These are phyloP conservation scores for Centropus unirufus DNA, from an alignment of 2,113 vertebrate species.

Conservation along the genomic window DNA sequence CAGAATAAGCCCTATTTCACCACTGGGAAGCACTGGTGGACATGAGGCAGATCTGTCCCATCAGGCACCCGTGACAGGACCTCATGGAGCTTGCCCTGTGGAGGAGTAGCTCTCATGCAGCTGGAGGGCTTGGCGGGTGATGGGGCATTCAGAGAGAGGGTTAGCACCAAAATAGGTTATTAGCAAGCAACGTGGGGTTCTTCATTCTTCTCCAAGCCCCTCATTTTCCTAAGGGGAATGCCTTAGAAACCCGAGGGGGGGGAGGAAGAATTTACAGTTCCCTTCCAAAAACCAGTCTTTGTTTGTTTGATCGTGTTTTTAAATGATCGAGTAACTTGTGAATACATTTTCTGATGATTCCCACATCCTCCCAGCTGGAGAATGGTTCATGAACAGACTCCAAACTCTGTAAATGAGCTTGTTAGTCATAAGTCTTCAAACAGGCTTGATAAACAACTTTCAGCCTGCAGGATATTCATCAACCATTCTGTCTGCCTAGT, in stretches of 20 bases:
- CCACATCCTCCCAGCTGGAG: conserved; percentile 73
- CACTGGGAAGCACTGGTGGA: not conserved
- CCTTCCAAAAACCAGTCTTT: conserved; percentile 53
- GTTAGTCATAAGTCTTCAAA: conserved; percentile 71
- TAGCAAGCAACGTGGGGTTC: not conserved
- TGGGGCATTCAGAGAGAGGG: not conserved
- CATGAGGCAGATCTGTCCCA: fast-evolving
- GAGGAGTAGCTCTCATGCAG: not conserved
- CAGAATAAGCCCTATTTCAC: not conserved
- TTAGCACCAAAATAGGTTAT: conserved; percentile 33
- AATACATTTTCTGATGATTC: conserved; percentile 73
- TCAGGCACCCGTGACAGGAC: fast-evolving
- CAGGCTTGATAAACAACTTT: conserved; percentile 69
- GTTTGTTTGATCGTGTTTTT: conserved; percentile 57
- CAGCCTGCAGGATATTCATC: conserved; percentile 63
- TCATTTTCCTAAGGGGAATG: conserved; percentile 20
- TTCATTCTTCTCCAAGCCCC: conserved; percentile 29
- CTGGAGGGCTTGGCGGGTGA: not conserved
- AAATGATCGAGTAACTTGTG: conserved; percentile 69
- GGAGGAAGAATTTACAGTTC: conserved; percentile 47
- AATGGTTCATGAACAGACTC: conserved; percentile 42
- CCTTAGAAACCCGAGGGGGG: conserved; percentile 4
- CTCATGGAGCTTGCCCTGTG: fast-evolving
- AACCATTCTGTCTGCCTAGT: conserved; percentile 59
- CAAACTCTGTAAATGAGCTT: conserved; percentile 67